phyloP scores from a whole-genome alignment of 2,888 invertebrate species.

The Mythimna pallens region DNA sequence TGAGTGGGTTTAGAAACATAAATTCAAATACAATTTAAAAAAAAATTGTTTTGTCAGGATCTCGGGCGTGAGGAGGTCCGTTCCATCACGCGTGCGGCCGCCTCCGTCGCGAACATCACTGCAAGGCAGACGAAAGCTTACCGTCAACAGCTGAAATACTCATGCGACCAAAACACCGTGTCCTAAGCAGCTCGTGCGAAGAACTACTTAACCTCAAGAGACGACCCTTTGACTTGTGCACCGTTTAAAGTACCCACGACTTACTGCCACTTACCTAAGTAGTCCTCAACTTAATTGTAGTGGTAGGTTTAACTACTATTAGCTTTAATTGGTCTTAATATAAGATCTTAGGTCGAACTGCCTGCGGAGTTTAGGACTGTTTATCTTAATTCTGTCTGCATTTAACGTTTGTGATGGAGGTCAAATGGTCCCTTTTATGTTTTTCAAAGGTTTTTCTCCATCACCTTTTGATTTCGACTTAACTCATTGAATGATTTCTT shows the following conservation, averaged over 20 bases:
- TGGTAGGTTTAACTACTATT: slow-evolving; percentile 18
- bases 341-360: slow-evolving; percentile 1
- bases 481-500: too few relatives aligned
- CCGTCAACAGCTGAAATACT: not conserved
- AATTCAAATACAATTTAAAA: too few relatives aligned
- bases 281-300: slow-evolving; percentile 31
- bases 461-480: not conserved
- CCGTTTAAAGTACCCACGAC: slow-evolving; percentile 22
- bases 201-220: slow-evolving; percentile 16
- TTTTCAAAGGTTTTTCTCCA: not conserved
- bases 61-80: too few relatives aligned
- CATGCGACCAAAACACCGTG: slow-evolving; percentile 9
- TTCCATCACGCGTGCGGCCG: too few relatives aligned
- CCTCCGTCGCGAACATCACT: too few relatives aligned
- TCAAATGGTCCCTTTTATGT: not conserved
- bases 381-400: not conserved
- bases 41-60: too few relatives aligned
- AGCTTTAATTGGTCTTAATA: slow-evolving; percentile 21
- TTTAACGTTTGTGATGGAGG: not conserved
- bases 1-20: too few relatives aligned
- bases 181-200: slow-evolving; percentile 10
- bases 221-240: slow-evolving; percentile 28
- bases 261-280: slow-evolving; percentile 24
- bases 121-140: not conserved
- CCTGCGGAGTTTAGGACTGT: not conserved